These are phyloP conservation scores for Aphelinus certus DNA, from an alignment of 1,140 invertebrate genomes.

Conservation along the genomic window DNA sequence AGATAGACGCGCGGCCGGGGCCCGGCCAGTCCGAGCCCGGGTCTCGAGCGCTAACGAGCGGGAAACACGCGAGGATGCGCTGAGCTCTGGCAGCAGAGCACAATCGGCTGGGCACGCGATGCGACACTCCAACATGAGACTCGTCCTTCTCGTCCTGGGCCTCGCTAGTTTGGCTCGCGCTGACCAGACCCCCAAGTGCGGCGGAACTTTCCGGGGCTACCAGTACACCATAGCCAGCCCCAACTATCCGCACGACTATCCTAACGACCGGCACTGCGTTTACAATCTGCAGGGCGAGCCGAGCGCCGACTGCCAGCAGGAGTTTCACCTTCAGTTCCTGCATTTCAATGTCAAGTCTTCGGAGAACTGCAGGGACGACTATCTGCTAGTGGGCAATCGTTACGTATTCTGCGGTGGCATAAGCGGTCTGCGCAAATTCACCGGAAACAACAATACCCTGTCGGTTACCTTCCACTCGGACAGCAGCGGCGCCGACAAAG, in stretches of 20 bases:
- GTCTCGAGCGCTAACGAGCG: not conserved
- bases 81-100: not conserved
- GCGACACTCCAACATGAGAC: not conserved
- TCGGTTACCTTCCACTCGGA: slow-evolving; percentile 56
- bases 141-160: not conserved
- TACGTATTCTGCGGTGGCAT: slow-evolving; percentile 65
- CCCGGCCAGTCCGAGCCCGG: slow-evolving; percentile 47
- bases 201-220: slow-evolving; percentile 53
- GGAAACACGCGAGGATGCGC: slow-evolving; percentile 7
- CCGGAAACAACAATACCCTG: slow-evolving; percentile 61
- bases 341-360: slow-evolving; percentile 66
- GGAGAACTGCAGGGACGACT: slow-evolving; percentile 64
- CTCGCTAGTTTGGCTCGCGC: not conserved
- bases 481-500: slow-evolving; percentile 35
- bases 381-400: slow-evolving; percentile 59
- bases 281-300: slow-evolving; percentile 65
- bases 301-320: slow-evolving; percentile 59
- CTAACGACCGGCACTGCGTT: slow-evolving; percentile 61
- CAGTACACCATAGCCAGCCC: slow-evolving; percentile 57
- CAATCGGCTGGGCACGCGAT: not conserved
- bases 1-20: slow-evolving; percentile 41
- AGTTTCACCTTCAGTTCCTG: slow-evolving; percentile 68
- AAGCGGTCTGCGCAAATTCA: slow-evolving; percentile 62
- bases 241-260: slow-evolving; percentile 67
- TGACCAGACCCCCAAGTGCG: slow-evolving; percentile 39